phyloP scores from a whole-genome alignment of 2,888 invertebrate genomes.

The Tetrapedia diversipes region DNA sequence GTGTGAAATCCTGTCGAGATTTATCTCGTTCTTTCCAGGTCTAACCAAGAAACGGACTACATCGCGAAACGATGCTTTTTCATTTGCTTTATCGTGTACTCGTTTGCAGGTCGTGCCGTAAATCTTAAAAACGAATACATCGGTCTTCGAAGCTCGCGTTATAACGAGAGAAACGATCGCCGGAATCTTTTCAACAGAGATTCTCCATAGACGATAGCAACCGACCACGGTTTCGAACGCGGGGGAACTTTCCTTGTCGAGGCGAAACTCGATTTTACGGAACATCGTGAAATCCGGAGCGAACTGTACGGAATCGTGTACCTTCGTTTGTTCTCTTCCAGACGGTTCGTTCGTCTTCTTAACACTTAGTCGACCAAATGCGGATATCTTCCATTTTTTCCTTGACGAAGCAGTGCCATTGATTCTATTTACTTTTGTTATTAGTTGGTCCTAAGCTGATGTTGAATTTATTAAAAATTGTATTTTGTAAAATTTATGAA shows the following conservation, averaged over 20 bases:
- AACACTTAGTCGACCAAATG: too few species aligned
- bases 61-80: conserved; percentile 32
- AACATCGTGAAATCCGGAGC: conserved; percentile 14
- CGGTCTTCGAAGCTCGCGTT: conserved; percentile 16
- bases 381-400: too few species aligned
- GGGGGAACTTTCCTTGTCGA: background rate
- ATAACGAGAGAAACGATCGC: conserved; percentile 29
- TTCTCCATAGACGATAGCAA: conserved; percentile 23
- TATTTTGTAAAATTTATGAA: too few species aligned
- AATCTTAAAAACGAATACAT: conserved; percentile 60
- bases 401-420: too few species aligned
- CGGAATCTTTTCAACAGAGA: conserved; percentile 1
- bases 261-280: conserved; percentile 8
- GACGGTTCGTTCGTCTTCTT: conserved; percentile 35
- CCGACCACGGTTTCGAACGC: background rate
- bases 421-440: too few species aligned
- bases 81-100: conserved; percentile 40
- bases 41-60: conserved; percentile 47
- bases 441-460: too few species aligned
- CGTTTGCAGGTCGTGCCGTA: conserved; percentile 58
- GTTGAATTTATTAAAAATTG: too few species aligned
- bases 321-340: conserved; percentile 14
- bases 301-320: conserved; percentile 47
- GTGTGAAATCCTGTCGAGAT: conserved; percentile 73
- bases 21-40: conserved; percentile 70